These are phyloP conservation scores for Mesocentrotus franciscanus DNA, from an alignment of 53 echinoderm and acorn worm species.

Conservation along the genomic window DNA sequence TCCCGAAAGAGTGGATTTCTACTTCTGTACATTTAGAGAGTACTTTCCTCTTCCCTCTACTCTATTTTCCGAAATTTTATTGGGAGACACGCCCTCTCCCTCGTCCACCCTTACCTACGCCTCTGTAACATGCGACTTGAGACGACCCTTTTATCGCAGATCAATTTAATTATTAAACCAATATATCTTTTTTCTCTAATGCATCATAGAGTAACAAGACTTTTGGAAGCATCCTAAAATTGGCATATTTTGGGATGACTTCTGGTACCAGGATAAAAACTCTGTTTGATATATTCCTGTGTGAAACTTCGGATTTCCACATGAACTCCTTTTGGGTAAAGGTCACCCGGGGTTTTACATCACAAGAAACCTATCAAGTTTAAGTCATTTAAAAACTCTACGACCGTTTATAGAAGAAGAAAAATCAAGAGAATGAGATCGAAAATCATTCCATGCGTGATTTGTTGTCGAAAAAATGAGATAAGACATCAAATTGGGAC, in stretches of 20 bases:
- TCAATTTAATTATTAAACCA: no score
- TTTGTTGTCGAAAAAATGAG: not conserved
- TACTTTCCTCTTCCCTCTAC: no score
- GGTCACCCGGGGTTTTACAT: not conserved
- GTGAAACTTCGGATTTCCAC: not conserved
- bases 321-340: not conserved
- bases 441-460: not conserved
- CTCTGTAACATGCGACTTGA: no score
- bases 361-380: not conserved
- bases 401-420: no score
- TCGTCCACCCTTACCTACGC: no score
- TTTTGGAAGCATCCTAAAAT: not conserved
- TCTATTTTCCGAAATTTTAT: no score
- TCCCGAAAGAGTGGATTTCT: no score
- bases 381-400: not conserved
- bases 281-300: not conserved
- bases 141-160: no score
- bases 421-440: no score
- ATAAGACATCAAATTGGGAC: not conserved
- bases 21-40: no score
- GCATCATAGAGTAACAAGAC: not conserved
- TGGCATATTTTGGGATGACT: not conserved
- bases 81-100: no score
- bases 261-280: not conserved
- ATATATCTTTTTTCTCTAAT: no score